Conservation (phyloP, 2,888 invertebrate genomes). For the Cerastis rubricosa region DNA sequence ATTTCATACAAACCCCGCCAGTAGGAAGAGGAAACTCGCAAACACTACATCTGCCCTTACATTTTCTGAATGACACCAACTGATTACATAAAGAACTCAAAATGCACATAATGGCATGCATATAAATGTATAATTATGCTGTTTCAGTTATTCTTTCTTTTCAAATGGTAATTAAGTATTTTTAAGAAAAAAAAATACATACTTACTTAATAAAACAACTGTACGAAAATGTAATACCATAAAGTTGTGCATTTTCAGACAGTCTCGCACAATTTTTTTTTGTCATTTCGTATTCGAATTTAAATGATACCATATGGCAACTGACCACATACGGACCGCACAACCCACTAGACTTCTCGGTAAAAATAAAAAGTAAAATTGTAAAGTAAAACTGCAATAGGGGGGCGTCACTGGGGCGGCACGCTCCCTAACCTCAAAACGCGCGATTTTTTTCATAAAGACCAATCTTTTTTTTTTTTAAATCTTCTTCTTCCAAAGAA, state of each 20-base stretch:
- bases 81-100: neutral
- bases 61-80: neutral
- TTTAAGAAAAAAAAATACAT: neutral
- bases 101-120: too few species aligned
- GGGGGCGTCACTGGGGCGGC: conserved; percentile 86
- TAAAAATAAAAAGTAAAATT: conserved; percentile 81
- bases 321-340: conserved; percentile 73
- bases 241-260: neutral
- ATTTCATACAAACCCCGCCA: neutral
- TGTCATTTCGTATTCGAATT: neutral
- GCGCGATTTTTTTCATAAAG: conserved; percentile 69
- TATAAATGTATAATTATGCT: neutral
- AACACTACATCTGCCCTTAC: neutral
- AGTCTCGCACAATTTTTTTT: neutral
- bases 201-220: neutral
- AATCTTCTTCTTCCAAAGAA: conserved; percentile 72
- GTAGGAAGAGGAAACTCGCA: neutral
- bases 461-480: conserved; percentile 66
- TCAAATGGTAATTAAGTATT: neutral
- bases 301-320: conserved; percentile 72
- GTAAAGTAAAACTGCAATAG: conserved; percentile 74
- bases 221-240: neutral
- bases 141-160: conserved; percentile 6
- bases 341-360: conserved; percentile 66
- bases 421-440: conserved; percentile 84